Evolutionary conservation across 2,797 vertebrate genomes (phyloP).

Genomic region (Hylomyscus alleni): DNA sequence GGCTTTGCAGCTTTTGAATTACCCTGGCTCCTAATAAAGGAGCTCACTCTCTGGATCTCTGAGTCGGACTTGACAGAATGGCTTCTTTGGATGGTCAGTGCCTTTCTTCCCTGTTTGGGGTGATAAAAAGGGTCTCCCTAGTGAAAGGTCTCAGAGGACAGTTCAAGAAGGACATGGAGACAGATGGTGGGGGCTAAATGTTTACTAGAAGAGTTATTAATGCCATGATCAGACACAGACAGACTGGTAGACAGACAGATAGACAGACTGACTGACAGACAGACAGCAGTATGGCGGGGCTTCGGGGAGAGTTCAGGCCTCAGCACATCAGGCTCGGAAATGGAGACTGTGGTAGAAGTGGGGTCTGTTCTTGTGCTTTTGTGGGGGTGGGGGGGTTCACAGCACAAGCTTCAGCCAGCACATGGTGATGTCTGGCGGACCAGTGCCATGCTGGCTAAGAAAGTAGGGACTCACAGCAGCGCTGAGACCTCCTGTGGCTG

Average conservation of each 20-base stretch:
- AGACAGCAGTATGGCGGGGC: not conserved
- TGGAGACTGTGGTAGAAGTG: not conserved
- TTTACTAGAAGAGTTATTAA: not conserved
- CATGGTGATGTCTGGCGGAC: too few species aligned
- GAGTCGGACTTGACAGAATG: not conserved
- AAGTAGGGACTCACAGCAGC: too few species aligned
- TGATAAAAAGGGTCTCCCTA: not conserved
- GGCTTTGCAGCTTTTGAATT: not conserved
- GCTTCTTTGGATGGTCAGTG: not conserved
- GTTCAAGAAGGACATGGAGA: not conserved
- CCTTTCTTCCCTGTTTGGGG: not conserved
- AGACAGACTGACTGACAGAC: not conserved
- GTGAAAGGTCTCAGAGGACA: not conserved
- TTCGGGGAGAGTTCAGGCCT: not conserved
- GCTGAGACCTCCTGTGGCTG: fast-evolving
- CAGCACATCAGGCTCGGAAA: not conserved
- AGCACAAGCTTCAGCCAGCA: not conserved
- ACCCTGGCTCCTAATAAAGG: not conserved
- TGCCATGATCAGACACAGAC: not conserved
- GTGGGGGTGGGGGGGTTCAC: not conserved
- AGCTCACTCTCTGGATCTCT: not conserved
- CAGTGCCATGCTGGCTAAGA: too few species aligned
- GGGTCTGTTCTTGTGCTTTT: not conserved
- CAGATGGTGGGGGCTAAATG: not conserved
- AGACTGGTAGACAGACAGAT: not conserved